Percentiles rank a stretch among this genome's conserved stretches.
phyloP scores from a whole-genome alignment of 2,888 invertebrate species.

The Invenusta paracnida region DNA sequence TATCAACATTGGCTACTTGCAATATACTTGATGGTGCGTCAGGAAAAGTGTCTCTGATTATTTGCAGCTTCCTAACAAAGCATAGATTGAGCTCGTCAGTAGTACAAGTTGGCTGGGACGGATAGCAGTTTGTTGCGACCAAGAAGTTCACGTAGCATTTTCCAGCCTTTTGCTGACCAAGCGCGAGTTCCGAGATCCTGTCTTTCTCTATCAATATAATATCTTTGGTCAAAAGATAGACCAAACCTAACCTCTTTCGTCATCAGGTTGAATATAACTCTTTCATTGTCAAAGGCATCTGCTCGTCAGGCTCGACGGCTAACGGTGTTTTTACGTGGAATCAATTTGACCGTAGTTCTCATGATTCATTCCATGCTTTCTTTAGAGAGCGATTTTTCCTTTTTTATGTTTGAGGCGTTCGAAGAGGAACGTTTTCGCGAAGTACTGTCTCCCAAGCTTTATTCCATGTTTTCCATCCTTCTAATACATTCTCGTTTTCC shows the following conservation, averaged over 20 bases:
- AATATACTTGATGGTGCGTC: neutral
- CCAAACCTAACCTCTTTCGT: neutral
- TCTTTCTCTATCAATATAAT: neutral
- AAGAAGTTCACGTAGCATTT: neutral
- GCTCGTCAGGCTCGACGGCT: neutral
- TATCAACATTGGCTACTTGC: neutral
- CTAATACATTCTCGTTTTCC: neutral
- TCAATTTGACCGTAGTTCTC: neutral
- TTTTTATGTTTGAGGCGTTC: neutral
- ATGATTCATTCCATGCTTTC: neutral
- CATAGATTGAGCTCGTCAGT: neutral
- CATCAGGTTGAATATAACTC: neutral
- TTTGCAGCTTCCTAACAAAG: neutral
- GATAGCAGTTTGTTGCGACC: neutral
- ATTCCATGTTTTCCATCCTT: neutral
- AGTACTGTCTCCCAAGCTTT: neutral
- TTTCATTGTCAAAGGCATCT: neutral
- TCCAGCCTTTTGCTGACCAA: neutral
- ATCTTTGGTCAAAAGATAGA: neutral
- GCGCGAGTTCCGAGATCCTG: neutral
- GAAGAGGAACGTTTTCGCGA: neutral
- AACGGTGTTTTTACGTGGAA: neutral
- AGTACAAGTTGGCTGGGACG: neutral
- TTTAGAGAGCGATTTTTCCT: neutral
- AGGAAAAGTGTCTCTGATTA: neutral